Conservation (phyloP, 2,113 vertebrate genomes). For the Anseranas semipalmata region DNA sequence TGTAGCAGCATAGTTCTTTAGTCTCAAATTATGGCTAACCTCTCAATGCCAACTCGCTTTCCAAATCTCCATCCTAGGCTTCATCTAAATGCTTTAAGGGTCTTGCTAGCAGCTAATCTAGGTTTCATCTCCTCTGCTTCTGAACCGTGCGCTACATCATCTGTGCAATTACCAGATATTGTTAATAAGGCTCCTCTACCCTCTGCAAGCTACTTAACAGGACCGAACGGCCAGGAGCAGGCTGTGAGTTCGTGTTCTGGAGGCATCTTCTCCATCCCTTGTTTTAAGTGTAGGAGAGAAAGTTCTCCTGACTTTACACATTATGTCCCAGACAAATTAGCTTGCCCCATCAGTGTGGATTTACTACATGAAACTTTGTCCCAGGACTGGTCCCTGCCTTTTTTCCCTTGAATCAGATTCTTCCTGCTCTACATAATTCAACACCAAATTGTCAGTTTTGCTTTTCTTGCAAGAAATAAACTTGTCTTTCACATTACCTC, state of each 20-base stretch:
- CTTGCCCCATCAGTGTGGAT: neutral
- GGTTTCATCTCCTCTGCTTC: neutral
- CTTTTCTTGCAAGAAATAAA: neutral
- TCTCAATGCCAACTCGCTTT: neutral
- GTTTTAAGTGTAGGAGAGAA: neutral
- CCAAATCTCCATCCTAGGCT: neutral
- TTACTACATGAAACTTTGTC: neutral
- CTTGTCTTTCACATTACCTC: constrained; percentile 66
- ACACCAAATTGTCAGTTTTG: neutral
- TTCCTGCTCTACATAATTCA: neutral
- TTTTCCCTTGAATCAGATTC: neutral
- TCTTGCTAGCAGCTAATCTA: neutral
- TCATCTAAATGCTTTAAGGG: neutral
- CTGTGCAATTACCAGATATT: neutral
- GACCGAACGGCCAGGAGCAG: neutral
- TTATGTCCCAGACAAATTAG: neutral
- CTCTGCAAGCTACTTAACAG: neutral
- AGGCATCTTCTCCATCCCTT: neutral
- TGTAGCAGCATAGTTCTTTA: neutral
- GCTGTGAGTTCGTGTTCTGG: neutral
- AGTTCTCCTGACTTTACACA: neutral
- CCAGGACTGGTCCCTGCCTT: neutral
- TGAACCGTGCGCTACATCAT: neutral
- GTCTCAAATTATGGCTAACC: neutral
- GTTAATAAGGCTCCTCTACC: neutral